Conservation (phyloP, 2,797 vertebrate species). For the Lacerta agilis region DNA sequence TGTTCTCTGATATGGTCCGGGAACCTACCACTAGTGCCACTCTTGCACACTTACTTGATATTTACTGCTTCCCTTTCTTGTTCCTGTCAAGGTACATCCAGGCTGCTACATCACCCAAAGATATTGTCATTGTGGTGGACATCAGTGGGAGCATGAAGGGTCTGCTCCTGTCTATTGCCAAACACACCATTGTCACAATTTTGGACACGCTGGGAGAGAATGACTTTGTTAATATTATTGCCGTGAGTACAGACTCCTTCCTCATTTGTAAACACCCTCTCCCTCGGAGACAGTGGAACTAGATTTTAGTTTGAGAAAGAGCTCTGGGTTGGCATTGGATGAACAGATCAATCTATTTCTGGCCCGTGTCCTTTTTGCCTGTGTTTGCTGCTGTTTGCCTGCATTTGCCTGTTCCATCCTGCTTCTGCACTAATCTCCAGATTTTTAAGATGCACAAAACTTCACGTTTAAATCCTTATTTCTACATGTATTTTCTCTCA, state of each 20-base stretch:
- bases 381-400: too few relatives aligned
- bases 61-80: background rate
- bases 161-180: slow-evolving; percentile 91
- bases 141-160: slow-evolving; percentile 98
- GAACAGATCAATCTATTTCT: background rate
- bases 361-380: background rate
- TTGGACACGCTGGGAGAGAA: slow-evolving; percentile 95
- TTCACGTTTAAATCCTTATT: too few relatives aligned
- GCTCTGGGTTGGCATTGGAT: background rate
- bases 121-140: slow-evolving; percentile 92
- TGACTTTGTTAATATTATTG: slow-evolving; percentile 95
- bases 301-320: background rate
- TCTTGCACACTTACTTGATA: background rate
- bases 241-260: slow-evolving; percentile 77
- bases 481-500: background rate
- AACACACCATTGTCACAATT: slow-evolving; percentile 92
- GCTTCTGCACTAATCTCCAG: background rate
- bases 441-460: too few relatives aligned
- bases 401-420: background rate
- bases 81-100: slow-evolving; percentile 89
- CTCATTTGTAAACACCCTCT: background rate
- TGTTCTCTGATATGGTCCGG: fast-evolving
- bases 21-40: fast-evolving
- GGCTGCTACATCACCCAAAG: slow-evolving; percentile 95
- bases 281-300: background rate